Conservation (phyloP, 1,140 invertebrate species). For the Pantala flavescens region DNA sequence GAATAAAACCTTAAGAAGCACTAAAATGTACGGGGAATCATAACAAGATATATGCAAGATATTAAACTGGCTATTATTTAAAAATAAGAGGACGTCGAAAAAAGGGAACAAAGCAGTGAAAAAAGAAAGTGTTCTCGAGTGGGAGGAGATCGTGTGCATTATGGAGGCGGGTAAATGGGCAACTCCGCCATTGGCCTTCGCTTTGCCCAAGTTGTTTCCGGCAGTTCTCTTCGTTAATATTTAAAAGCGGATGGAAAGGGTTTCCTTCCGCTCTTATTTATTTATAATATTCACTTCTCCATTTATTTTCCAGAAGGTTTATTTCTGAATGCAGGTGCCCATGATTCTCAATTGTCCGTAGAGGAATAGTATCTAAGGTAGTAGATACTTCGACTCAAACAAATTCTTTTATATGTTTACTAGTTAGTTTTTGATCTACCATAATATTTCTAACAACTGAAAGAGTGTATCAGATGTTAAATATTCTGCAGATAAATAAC, state of each 20-base stretch:
- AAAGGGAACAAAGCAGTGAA: background rate
- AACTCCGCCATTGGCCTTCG: background rate
- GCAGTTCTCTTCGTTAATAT: background rate
- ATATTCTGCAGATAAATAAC: too few species aligned
- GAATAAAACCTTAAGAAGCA: too few species aligned
- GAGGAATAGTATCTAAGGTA: too few species aligned
- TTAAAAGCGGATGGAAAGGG: background rate
- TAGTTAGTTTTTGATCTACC: too few species aligned
- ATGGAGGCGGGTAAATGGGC: background rate
- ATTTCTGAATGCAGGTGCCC: background rate
- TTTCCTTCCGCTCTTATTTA: background rate
- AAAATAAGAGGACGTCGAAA: background rate
- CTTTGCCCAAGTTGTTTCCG: background rate
- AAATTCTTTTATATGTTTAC: too few species aligned
- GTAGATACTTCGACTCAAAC: too few species aligned
- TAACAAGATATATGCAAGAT: too few species aligned
- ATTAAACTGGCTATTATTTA: too few species aligned
- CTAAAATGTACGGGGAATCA: too few species aligned
- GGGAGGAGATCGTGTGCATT: background rate
- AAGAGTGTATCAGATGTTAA: too few species aligned
- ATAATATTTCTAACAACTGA: too few species aligned
- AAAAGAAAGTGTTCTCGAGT: background rate
- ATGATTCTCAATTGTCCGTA: background rate
- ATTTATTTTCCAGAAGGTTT: background rate
- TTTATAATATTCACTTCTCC: background rate